phyloP scores from a whole-genome alignment of 2,888 invertebrate species.

The Nemapogon koenigi region DNA sequence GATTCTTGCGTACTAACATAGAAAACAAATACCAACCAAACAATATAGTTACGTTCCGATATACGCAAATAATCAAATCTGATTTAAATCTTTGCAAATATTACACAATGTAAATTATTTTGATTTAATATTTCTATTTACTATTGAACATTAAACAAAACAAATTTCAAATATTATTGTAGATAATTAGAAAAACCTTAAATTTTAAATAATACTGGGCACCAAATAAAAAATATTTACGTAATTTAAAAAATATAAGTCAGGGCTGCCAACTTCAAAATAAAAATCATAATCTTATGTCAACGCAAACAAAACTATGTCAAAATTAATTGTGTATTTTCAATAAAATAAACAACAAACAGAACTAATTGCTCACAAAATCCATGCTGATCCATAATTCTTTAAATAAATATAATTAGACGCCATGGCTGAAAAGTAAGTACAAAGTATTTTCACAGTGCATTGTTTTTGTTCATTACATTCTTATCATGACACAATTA shows the following conservation, averaged over 20 bases:
- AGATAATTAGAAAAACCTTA: not conserved
- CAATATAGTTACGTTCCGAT: not conserved
- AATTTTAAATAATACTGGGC: not conserved
- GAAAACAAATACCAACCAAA: too few relatives aligned
- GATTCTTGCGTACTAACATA: too few relatives aligned
- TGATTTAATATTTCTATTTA: too few relatives aligned
- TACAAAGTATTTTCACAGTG: conserved; percentile 19
- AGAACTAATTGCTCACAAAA: conserved; percentile 34
- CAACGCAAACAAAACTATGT: conserved; percentile 62
- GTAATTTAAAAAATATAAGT: not conserved
- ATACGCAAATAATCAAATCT: not conserved
- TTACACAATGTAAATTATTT: not conserved
- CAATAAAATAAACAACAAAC: conserved; percentile 48
- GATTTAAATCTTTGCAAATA: not conserved
- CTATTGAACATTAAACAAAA: not conserved
- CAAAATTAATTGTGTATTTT: conserved; percentile 56
- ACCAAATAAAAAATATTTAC: not conserved
- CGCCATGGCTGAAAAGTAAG: conserved; percentile 57
- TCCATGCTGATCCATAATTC: conserved; percentile 43
- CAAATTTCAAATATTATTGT: not conserved
- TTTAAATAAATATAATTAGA: conserved; percentile 24
- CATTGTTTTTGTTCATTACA: conserved; percentile 22
- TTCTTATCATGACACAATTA: conserved; percentile 5
- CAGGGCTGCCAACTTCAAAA: not conserved
- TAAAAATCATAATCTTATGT: conserved; percentile 32